phyloP scores from a whole-genome alignment of 1,140 invertebrate genomes.

The Phthorimaea operculella region DNA sequence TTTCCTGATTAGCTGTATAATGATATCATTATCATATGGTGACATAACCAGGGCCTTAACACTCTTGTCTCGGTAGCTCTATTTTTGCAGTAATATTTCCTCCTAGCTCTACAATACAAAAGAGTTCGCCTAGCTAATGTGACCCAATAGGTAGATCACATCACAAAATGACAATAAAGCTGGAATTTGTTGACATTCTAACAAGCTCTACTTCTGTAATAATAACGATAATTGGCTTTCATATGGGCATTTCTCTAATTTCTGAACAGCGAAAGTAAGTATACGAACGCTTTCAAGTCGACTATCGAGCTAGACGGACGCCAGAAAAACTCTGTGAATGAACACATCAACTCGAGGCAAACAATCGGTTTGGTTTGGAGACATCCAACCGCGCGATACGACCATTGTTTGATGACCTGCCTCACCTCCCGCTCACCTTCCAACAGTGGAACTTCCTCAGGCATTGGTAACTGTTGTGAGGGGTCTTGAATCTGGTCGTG shows the following conservation, averaged over 20 bases:
- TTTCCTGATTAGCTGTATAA: not conserved
- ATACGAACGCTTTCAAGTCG: conserved; percentile 18
- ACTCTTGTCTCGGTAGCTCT: no score
- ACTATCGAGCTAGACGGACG: conserved; percentile 21
- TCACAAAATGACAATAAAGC: no score
- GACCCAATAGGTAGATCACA: no score
- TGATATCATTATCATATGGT: no score
- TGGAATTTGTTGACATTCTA: no score
- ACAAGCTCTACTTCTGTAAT: no score
- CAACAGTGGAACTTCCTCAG: not conserved
- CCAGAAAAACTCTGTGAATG: conserved; percentile 55
- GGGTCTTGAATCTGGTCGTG: conserved; percentile 29
- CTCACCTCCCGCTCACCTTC: conserved; percentile 13
- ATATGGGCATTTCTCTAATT: conserved; percentile 5
- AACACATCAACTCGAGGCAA: conserved; percentile 46
- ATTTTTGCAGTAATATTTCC: no score
- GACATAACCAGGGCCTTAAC: no score
- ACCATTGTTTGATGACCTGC: conserved; percentile 26
- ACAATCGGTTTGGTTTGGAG: conserved; percentile 31
- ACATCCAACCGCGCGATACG: conserved; percentile 24
- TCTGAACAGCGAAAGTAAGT: conserved; percentile 30
- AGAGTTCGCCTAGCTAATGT: no score
- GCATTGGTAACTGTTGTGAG: not conserved
- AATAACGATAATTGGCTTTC: not conserved
- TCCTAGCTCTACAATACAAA: no score